Conservation (phyloP, 2,797 vertebrate species). For the Taeniopygia guttata region DNA sequence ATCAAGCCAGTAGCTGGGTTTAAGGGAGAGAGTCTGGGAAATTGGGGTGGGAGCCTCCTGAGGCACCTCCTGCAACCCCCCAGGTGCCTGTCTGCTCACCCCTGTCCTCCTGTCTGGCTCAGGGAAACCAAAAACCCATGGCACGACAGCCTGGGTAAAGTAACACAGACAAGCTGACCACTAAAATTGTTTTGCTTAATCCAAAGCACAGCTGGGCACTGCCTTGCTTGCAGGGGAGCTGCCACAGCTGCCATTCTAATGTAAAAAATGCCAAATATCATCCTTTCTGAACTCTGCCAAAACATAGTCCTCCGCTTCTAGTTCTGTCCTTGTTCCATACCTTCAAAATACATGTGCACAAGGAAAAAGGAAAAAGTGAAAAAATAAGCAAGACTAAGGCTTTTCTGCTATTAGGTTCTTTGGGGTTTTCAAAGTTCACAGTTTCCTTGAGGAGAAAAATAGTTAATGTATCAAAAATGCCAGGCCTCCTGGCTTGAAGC, state of each 20-base stretch:
- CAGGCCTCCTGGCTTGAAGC: neutral
- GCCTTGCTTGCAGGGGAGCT: neutral
- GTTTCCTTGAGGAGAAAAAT: slow-evolving; percentile 23
- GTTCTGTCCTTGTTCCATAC: neutral
- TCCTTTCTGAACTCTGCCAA: neutral
- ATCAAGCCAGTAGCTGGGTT: neutral
- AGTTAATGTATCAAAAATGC: neutral
- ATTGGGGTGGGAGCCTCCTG: fast-evolving
- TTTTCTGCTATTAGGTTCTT: neutral
- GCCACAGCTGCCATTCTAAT: neutral
- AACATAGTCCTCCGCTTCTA: neutral
- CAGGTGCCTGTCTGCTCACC: fast-evolving
- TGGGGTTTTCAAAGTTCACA: neutral
- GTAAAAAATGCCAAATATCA: neutral
- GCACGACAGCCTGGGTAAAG: neutral
- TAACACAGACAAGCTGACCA: fast-evolving
- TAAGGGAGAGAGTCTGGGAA: fast-evolving
- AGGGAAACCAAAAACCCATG: fast-evolving
- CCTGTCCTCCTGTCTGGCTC: fast-evolving
- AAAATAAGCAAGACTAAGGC: neutral
- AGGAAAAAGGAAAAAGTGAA: neutral
- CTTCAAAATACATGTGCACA: neutral
- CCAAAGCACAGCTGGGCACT: neutral
- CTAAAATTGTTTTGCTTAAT: neutral
- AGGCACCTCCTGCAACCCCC: fast-evolving